Percentiles rank a stretch among this genome's conserved stretches.
Conservation (phyloP, 1,140 invertebrate species). For the Proales similis region DNA sequence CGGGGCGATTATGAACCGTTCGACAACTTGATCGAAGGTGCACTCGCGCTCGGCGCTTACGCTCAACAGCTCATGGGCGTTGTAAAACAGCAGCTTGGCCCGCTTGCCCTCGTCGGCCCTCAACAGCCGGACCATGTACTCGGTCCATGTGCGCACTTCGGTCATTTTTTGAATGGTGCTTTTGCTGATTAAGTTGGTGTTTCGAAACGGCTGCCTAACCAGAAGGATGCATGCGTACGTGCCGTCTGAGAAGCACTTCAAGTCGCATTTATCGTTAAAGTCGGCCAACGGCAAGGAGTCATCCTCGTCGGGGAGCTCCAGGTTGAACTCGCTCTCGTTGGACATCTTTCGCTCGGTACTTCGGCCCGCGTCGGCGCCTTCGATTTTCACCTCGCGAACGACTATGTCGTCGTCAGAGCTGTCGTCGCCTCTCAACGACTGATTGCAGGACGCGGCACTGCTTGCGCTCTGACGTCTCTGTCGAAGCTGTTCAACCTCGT, state of each 20-base stretch:
- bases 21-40: conserved; percentile 17
- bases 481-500: conserved; percentile 29
- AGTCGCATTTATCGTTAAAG: conserved; percentile 35
- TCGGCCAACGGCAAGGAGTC: conserved; percentile 21
- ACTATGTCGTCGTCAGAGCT: conserved; percentile 1
- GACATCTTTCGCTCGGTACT: conserved; percentile 3
- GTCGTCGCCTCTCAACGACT: conserved; percentile 13
- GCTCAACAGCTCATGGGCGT: conserved; percentile 25
- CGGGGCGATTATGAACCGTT: not conserved
- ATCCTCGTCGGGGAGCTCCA: conserved; percentile 34
- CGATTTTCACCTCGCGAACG: not conserved
- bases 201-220: conserved; percentile 26
- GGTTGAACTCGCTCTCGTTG: conserved; percentile 28
- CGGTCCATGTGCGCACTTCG: conserved; percentile 29
- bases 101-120: conserved; percentile 16
- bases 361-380: not conserved
- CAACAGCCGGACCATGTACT: conserved; percentile 19
- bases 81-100: conserved; percentile 12
- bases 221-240: conserved; percentile 28
- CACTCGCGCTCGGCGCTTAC: conserved; percentile 11
- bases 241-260: conserved; percentile 7
- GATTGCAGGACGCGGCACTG: conserved; percentile 5
- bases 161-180: conserved; percentile 29
- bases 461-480: not conserved
- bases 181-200: conserved; percentile 19